Conservation (phyloP, 2,888 invertebrate species). For the Venustoraphidia nigricollis region DNA sequence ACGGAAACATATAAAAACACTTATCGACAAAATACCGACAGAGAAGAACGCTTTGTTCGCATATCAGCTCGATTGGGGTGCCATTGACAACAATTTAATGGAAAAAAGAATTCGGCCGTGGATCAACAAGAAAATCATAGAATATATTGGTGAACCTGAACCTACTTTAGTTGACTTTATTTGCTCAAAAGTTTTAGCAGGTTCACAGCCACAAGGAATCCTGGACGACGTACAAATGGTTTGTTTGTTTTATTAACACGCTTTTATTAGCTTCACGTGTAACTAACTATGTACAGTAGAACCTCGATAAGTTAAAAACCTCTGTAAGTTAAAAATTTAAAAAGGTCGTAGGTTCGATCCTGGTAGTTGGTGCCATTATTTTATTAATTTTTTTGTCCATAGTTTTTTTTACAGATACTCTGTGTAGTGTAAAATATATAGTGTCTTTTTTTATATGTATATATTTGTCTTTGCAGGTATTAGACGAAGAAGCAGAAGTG, state of each 20-base stretch:
- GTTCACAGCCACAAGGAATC: conserved; percentile 85
- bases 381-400: too few species aligned
- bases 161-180: conserved; percentile 98
- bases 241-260: too few species aligned
- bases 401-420: too few species aligned
- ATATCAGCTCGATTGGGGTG: conserved; percentile 81
- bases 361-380: background rate
- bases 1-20: conserved; percentile 85
- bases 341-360: too few species aligned
- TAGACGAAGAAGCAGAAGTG: conserved; percentile 99
- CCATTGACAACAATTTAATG: conserved; percentile 64
- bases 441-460: background rate
- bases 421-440: too few species aligned
- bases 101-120: conserved; percentile 95
- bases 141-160: conserved; percentile 99
- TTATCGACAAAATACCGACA: conserved; percentile 97
- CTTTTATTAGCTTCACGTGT: too few species aligned
- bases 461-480: conserved; percentile 48
- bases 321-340: too few species aligned
- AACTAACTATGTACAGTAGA: too few species aligned
- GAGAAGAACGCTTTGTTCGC: conserved; percentile 93
- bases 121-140: conserved; percentile 99
- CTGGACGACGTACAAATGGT: conserved; percentile 99
- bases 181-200: conserved; percentile 91
- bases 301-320: too few species aligned